Evolutionary conservation across 2,888 invertebrate species (phyloP), one percentile per base, ranked within the genome.

Genomic region (Leucoma salicis): DNA sequence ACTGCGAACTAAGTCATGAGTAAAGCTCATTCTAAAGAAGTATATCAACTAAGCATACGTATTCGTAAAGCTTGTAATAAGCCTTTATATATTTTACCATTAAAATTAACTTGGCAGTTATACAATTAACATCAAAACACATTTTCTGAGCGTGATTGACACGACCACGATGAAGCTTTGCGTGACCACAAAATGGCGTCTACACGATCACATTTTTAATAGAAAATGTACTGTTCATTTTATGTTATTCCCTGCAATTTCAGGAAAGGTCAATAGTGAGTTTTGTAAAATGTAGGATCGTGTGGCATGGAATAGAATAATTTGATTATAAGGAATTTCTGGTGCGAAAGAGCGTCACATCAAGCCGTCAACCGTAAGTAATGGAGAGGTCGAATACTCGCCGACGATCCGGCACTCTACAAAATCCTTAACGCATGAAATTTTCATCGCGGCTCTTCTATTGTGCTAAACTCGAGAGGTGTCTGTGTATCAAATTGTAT

Each of bases 341-440:
- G 68, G 53, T 53, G 66, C 66, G 70, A 50, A 55, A 52, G 62
- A 50, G 48, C 49, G 58, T 57, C 50, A 52, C 57, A 36, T 34
- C 39, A 45, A 52, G 40, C 42, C 55, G 51, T 63, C 63, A 61
- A 69, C 75, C 79, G 71, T 72, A 67, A 78, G 70, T 79, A 81
- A 82, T 74, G 57, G 61, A 78, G 73, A 74, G 72, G 70, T 62
- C 60, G 72, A 67, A 73, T 77, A 71, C 77, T 81, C 77, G 70
- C 67, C 57, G 59, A 67, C 58, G 66, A 69, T 58, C 63, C 70
- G 44, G 46, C 56, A 42, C 64, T 58, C 57, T 63, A 48, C 49
- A 45, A 59, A 76, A 66, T 69, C 70, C 64, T 70, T 64, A 66
- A 70, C 61, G 70, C 76, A 69, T 75, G 71, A 78, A 78, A 77